These are phyloP conservation scores for Chloromyia formosa DNA, from an alignment of 2,888 invertebrate species.

Conservation along the genomic window DNA sequence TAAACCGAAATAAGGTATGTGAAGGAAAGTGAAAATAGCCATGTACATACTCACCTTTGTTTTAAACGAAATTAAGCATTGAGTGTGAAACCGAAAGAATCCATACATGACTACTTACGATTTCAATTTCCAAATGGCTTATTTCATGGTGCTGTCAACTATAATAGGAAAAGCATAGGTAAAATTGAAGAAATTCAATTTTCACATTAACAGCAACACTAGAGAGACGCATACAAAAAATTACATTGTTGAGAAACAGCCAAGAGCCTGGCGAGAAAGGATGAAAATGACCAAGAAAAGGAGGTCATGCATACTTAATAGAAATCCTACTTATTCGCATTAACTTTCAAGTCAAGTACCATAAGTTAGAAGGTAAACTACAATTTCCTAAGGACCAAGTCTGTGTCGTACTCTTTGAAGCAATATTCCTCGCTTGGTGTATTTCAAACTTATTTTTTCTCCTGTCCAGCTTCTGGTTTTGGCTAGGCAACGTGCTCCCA, in stretches of 20 bases:
- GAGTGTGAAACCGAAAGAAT: no score
- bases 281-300: slow-evolving; percentile 25
- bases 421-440: background rate
- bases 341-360: slow-evolving; percentile 41
- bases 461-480: background rate
- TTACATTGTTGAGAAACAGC: no score
- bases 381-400: slow-evolving; percentile 4
- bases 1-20: no score
- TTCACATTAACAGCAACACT: background rate
- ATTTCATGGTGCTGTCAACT: no score
- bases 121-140: no score
- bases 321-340: slow-evolving; percentile 37
- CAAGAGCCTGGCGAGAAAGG: slow-evolving; percentile 5
- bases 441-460: background rate
- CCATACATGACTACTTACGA: no score
- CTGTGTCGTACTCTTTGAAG: background rate
- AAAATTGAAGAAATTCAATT: no score
- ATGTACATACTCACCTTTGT: no score
- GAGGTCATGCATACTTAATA: slow-evolving; percentile 38
- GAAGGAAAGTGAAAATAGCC: no score
- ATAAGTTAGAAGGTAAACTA: slow-evolving; percentile 36
- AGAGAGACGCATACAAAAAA: no score
- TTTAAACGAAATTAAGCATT: no score
- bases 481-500: background rate
- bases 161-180: no score